Percentiles rank a stretch among this genome's conserved stretches.
Evolutionary conservation across 2,888 invertebrate genomes (phyloP).

Genomic region (Lycaena phlaeas): DNA sequence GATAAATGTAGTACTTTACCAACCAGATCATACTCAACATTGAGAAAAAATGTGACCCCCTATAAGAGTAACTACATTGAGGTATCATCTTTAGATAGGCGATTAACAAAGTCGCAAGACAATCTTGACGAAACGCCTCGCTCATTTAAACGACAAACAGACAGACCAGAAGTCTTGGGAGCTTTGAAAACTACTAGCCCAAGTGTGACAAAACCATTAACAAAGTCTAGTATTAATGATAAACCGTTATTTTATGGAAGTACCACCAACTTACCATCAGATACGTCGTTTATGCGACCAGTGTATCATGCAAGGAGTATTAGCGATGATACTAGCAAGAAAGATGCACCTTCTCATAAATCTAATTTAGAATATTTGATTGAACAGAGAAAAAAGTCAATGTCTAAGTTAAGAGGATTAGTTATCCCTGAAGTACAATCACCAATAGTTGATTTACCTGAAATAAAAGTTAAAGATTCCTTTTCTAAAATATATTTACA

Average conservation of each 20-base stretch:
- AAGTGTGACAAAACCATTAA: constrained; percentile 26
- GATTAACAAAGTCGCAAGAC: constrained; percentile 63
- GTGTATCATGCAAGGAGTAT: constrained; percentile 55
- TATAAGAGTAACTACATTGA: constrained; percentile 45
- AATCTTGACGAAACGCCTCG: constrained; percentile 67
- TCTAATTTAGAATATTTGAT: constrained; percentile 82
- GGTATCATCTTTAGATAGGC: constrained; percentile 51
- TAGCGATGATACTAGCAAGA: constrained; percentile 55
- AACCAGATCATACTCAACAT: constrained; percentile 33
- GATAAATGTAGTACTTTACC: constrained; percentile 61
- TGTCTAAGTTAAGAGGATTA: constrained; percentile 89
- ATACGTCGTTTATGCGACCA: constrained; percentile 38
- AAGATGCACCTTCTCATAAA: constrained; percentile 62
- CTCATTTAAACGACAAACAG: constrained; percentile 43
- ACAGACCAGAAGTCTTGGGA: constrained; percentile 67
- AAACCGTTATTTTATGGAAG: constrained; percentile 64
- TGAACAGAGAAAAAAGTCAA: constrained; percentile 85
- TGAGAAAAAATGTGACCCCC: constrained; percentile 40
- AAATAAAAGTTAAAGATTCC: constrained; percentile 83
- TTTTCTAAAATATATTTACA: constrained; percentile 56
- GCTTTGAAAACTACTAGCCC: constrained; percentile 51
- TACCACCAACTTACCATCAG: constrained; percentile 50
- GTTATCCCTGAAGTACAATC: constrained; percentile 86
- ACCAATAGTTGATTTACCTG: constrained; percentile 82
- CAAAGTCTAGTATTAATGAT: constrained; percentile 30